Evolutionary conservation across 2,113 vertebrate genomes (phyloP).

Genomic region (Tamias sibiricus): DNA sequence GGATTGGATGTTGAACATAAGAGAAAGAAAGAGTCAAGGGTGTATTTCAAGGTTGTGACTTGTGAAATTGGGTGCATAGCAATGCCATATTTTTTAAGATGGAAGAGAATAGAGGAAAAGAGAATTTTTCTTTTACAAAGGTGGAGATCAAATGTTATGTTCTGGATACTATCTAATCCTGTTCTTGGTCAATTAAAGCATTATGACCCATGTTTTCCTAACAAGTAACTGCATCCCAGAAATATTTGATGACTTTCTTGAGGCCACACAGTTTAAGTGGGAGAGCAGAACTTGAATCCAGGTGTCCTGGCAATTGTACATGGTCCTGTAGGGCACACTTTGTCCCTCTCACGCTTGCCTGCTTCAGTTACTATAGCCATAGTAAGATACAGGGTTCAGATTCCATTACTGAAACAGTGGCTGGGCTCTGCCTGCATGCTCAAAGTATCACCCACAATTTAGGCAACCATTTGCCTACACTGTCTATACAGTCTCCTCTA

Average conservation of each 20-base stretch:
- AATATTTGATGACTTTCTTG: background rate
- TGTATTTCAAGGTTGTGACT: background rate
- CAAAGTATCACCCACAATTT: background rate
- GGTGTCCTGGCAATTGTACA: background rate
- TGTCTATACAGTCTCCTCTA: background rate
- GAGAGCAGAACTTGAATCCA: background rate
- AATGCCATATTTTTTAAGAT: background rate
- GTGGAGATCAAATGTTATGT: background rate
- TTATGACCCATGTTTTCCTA: background rate
- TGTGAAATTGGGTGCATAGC: background rate
- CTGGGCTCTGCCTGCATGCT: background rate
- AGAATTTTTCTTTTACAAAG: background rate
- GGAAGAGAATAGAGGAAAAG: background rate
- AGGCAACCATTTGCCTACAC: background rate
- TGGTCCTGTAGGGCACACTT: background rate
- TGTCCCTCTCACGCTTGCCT: background rate
- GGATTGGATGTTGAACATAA: background rate
- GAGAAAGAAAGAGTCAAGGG: background rate
- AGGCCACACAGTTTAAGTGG: background rate
- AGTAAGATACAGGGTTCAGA: background rate
- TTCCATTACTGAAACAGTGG: background rate
- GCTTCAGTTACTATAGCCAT: background rate
- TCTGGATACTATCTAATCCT: background rate
- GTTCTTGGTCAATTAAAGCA: background rate
- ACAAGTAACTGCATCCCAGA: background rate